Conservation (phyloP, 2,797 vertebrate species). For the Lagorchestes hirsutus region DNA sequence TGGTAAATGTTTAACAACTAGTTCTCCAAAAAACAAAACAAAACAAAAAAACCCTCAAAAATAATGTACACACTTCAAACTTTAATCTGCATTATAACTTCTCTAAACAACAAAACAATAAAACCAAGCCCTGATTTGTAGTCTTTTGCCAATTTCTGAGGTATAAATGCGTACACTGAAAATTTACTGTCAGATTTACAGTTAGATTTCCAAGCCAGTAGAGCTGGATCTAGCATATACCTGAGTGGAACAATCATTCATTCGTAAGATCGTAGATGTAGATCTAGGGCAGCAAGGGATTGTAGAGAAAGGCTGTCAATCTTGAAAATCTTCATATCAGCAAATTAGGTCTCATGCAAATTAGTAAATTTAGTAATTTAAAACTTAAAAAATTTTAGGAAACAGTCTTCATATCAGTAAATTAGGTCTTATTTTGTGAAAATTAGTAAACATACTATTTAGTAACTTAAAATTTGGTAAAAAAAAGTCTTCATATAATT, state of each 20-base stretch:
- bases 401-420: too few species aligned
- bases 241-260: not conserved
- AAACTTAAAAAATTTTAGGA: too few species aligned
- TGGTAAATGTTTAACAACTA: not conserved
- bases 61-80: too few species aligned
- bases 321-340: not conserved
- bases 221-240: not conserved
- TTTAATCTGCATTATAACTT: not conserved
- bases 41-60: too few species aligned
- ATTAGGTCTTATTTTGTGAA: too few species aligned
- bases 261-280: not conserved
- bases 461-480: too few species aligned
- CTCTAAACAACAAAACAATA: not conserved
- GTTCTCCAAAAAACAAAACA: not conserved
- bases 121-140: not conserved
- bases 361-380: too few species aligned
- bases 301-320: not conserved
- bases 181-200: not conserved
- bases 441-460: too few species aligned
- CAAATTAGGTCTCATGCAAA: not conserved
- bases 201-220: not conserved
- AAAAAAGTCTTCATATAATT: too few species aligned
- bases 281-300: not conserved
- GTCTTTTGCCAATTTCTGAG: not conserved
- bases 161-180: not conserved